These are phyloP conservation scores for Edolisoma coerulescens DNA, from an alignment of 2,113 vertebrate genomes.

Conservation along the genomic window DNA sequence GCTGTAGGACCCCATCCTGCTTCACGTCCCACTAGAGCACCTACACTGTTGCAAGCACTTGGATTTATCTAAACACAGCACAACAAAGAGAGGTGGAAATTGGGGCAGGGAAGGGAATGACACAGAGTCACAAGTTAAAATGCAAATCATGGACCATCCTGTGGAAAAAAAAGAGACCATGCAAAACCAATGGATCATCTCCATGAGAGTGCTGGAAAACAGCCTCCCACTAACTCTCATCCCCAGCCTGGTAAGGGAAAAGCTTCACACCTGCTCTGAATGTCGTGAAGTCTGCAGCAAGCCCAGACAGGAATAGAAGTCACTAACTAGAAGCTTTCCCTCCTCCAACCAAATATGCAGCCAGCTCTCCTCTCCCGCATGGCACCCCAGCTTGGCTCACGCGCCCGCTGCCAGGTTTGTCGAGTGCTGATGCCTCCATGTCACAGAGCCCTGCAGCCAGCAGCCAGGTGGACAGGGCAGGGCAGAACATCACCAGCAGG, in stretches of 20 bases:
- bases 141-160: not conserved
- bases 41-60: not conserved
- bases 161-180: not conserved
- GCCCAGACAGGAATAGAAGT: slow-evolving; percentile 44
- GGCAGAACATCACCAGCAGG: accelerated
- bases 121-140: slow-evolving; percentile 35
- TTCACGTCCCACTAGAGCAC: accelerated
- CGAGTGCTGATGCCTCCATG: accelerated
- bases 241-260: not conserved
- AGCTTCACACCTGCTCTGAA: slow-evolving; percentile 44
- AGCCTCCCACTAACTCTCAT: slow-evolving; percentile 7
- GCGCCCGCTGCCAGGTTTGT: accelerated
- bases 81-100: not conserved
- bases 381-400: not conserved
- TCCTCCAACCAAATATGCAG: not conserved
- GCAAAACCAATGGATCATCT: not conserved
- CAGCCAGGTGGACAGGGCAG: not conserved
- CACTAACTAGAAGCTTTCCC: slow-evolving; percentile 19
- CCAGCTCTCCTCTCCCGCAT: not conserved
- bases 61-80: not conserved
- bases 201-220: slow-evolving; percentile 6
- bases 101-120: not conserved
- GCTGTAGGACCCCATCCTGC: not conserved
- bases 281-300: not conserved
- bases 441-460: not conserved